phyloP scores from a whole-genome alignment of 2,797 vertebrate genomes.

The Sebastes iracundus region DNA sequence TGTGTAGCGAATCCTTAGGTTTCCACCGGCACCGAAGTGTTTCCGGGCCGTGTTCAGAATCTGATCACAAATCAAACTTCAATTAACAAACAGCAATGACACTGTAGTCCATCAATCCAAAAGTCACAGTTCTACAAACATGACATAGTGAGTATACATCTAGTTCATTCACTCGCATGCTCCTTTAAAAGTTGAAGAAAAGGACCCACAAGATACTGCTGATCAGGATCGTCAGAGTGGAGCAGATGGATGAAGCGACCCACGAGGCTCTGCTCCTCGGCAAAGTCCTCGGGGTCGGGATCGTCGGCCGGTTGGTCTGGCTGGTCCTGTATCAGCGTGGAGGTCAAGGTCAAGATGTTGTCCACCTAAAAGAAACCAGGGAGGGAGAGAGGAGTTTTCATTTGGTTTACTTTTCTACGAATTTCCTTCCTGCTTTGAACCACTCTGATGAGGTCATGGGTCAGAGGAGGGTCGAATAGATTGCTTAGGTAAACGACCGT shows the following conservation, averaged over 20 bases:
- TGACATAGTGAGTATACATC: neutral
- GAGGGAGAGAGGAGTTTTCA: neutral
- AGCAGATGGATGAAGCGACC: constrained; percentile 97
- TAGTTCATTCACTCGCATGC: neutral
- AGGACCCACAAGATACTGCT: constrained; percentile 90
- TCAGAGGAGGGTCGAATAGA: neutral
- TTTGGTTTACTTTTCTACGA: neutral
- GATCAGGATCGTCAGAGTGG: constrained; percentile 94
- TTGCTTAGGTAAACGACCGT: neutral
- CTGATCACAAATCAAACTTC: constrained; percentile 67
- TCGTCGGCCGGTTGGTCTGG: constrained; percentile 97
- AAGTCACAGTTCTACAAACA: neutral
- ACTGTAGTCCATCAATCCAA: neutral
- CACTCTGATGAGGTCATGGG: neutral
- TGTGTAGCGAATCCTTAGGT: constrained; percentile 96
- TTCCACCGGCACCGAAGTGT: constrained; percentile 97
- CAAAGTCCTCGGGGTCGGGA: constrained; percentile 97
- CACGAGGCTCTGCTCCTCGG: constrained; percentile 98
- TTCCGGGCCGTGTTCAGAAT: constrained; percentile 98
- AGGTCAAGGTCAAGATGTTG: constrained; percentile 93
- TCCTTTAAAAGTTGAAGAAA: neutral
- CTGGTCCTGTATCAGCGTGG: constrained; percentile 96
- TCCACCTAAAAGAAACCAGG: constrained; percentile 86
- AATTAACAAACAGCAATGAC: neutral
- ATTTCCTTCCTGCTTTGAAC: neutral